Base-by-base conservation (phyloP, 2,797 vertebrate species). In the Myiotriccus ornatus region DNA sequence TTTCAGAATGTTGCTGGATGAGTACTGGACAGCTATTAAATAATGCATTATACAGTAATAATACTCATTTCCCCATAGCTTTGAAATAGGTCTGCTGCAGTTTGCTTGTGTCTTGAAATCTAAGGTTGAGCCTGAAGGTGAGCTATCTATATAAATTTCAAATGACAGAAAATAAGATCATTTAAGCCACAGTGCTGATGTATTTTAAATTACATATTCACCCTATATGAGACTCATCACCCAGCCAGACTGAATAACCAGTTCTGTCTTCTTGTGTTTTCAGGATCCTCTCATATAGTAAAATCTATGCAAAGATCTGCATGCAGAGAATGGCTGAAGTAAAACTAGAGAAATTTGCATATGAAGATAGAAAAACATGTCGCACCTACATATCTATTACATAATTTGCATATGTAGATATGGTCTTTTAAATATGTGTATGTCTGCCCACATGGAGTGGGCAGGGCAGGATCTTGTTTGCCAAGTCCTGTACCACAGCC, bases 11-110 rank as follows among this genome's bases (percentile, higher is more conserved):
- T 37, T 93, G 80, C 59, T 77, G 52, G 49, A 74, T 71, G 27
- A 56, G 77, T 87, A 80, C 73, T 50, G 75, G 62, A 63, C 27
- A 78, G 12, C 17, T 85, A 80, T 92, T 95, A 93, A 93, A 89
- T 89, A 87, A 77, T 83, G 76, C 8, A 89, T 87, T 85, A 62
- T 32, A 47, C 5, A 50, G 43, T 85, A 94, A 83, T 71, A 83
- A 87, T 71, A 44, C 20, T 68, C 23, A 46, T 94, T 91, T 90
- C 44, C 19, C n/a, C 18, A 23, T 34, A 65, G 19, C 19, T 94
- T 95, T 89, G 64, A 84, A 93, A 85, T 20, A 84, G 30, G 30
- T 80, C 46, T 83, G 34, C n/a, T 53, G 15, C 34, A 41, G 16
- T 74, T 77, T 86, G 2, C 59, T 73, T 57, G 7, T 64, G 30